Evolutionary conservation across 2,113 vertebrate genomes (phyloP).

Genomic region (Isurus oxyrinchus): DNA sequence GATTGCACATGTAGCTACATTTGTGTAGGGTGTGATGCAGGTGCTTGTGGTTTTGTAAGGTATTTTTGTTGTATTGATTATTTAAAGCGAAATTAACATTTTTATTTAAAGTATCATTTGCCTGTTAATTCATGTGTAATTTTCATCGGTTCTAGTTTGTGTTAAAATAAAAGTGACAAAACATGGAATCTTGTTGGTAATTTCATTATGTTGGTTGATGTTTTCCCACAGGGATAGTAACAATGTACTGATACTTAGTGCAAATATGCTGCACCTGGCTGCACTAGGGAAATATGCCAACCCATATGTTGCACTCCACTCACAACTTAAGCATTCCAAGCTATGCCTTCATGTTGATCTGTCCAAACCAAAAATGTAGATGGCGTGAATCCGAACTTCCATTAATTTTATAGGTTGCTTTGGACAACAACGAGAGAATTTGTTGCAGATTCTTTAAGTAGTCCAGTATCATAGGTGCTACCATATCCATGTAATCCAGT

Average conservation of each 20-base stretch:
- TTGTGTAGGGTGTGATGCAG: too few relatives aligned
- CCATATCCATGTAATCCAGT: background rate
- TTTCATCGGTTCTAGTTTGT: too few relatives aligned
- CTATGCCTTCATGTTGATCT: background rate
- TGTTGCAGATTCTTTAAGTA: background rate
- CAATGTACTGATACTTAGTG: background rate
- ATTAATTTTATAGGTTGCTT: background rate
- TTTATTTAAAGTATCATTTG: too few relatives aligned
- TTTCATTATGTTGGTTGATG: too few relatives aligned
- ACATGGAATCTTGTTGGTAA: too few relatives aligned
- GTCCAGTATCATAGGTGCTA: background rate
- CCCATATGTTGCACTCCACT: background rate
- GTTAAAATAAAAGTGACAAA: too few relatives aligned
- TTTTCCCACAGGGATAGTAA: too few relatives aligned
- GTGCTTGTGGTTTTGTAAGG: too few relatives aligned
- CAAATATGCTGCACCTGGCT: background rate
- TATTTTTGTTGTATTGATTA: too few relatives aligned
- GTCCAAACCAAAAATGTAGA: background rate
- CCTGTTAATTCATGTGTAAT: too few relatives aligned
- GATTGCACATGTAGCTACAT: too few relatives aligned
- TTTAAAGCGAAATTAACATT: too few relatives aligned
- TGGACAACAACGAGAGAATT: background rate
- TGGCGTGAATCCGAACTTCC: background rate
- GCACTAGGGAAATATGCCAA: background rate
- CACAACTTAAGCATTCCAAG: background rate